Evolutionary conservation across 2,888 invertebrate genomes (phyloP).

Genomic region (Anagyrus pseudococci): DNA sequence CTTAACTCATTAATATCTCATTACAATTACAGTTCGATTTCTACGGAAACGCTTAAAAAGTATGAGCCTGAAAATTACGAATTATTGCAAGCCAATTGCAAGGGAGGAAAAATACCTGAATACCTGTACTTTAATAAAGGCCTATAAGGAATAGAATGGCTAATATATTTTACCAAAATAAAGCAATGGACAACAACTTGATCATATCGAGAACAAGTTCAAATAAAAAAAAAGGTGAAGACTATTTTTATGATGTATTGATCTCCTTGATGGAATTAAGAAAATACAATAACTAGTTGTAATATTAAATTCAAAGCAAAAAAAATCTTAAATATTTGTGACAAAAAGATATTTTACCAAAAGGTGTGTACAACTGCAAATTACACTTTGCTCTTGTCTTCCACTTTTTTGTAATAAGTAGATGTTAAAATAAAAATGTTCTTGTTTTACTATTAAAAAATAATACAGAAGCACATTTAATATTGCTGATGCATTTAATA

Average conservation of each 20-base stretch:
- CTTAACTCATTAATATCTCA: conserved; percentile 55
- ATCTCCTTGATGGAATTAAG: conserved; percentile 23
- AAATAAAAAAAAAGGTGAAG: conserved; percentile 18
- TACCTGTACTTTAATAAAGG: conserved; percentile 90
- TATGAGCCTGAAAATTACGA: conserved; percentile 78
- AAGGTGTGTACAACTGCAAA: conserved; percentile 13
- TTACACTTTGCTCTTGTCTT: conserved; percentile 28
- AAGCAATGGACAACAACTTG: conserved; percentile 29
- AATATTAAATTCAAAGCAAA: conserved; percentile 12
- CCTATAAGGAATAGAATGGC: conserved; percentile 65
- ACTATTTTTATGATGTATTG: conserved; percentile 36
- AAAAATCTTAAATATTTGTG: conserved; percentile 8
- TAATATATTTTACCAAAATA: conserved; percentile 18
- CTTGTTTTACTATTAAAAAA: no score
- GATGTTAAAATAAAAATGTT: no score
- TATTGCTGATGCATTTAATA: conserved; percentile 33
- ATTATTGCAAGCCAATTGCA: conserved; percentile 71
- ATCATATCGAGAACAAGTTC: conserved; percentile 32
- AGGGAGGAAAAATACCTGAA: conserved; percentile 71
- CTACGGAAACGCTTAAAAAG: conserved; percentile 73
- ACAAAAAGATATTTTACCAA: conserved; percentile 17
- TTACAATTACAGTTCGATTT: conserved; percentile 70
- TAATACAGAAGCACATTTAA: conserved; percentile 19
- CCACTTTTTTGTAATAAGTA: conserved; percentile 23
- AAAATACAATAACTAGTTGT: conserved; percentile 31